Base-by-base conservation (phyloP, 2,888 invertebrate genomes). In the Mantis religiosa region DNA sequence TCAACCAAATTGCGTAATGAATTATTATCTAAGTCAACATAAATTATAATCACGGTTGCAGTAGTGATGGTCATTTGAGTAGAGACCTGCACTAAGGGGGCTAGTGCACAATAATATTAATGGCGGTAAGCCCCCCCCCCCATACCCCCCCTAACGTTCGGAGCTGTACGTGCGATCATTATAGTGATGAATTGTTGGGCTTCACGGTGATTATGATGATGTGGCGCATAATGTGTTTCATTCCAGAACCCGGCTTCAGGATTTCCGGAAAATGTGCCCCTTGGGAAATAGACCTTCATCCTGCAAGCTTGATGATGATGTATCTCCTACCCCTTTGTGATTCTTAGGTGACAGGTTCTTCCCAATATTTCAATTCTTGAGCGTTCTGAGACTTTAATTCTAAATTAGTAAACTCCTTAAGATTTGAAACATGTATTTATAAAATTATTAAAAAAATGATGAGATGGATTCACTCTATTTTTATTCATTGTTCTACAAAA, bases 1-100 rank as follows among this genome's bases (percentile, higher is more conserved):
- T 87, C 87, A 87, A 82, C 81, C 87, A 87, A 87, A 87, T 87
- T 87, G 87, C 87, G 87, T 82, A 87, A 87, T 87, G 87, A 87
- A 87, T 87, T 87, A 87, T 87, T 87, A 87, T 87, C 87, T 82
- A 87, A 87, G 87, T 87, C 87, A 34, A 87, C 87, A 82, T 87
- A 87, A 82, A 87, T 87, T 87, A 87, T 87, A 82, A 82, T 87
- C 87, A 87, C 28, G 20, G 25, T 81, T 82, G 87, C 28, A 2
- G 28, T 81, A 87, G 87, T 82, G 28, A 34, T 28, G 86, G 81
- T 86, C 86, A 86, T 86, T 81, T 81, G 86, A 41, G 82, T 87
- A 81, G 15, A 84, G 25, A 82, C 27, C 87, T 87, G 82, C 81
- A 30, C 82, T 82, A n/a, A 82, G 82, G 54, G 54, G 54, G 54